Base-by-base conservation (phyloP, 92 coral and sea anemone species). In the Porites lobata region DNA sequence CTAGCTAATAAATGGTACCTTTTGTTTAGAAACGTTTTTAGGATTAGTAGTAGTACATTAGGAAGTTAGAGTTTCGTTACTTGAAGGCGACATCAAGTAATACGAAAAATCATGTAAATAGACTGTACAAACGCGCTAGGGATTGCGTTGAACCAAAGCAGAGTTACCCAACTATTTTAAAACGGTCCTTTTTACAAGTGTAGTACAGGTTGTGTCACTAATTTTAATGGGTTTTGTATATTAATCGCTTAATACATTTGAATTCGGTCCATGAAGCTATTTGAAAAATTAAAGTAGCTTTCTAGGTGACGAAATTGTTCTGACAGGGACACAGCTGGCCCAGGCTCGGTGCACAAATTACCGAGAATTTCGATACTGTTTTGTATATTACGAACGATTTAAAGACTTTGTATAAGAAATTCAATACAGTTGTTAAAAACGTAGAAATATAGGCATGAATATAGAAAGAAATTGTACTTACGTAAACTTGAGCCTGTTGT, bases 221-320 rank as follows among this genome's bases (percentile, higher is more conserved):
- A 59, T 81, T 69, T 81, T 80, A 50, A 68, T 26, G 29, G 76
- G 86, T 82, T 82, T 82, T 82, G 78, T 70, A 82, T 70, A 38
- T 38, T 38, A 38, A 38, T 38, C 47, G 53, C 12, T 56, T 3
- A 32, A 58, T 70, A 62, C 69, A 14, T 26, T 26, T 68, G 75
- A 52, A 54, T 51, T 67, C 54, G 52, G 22, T 38, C 47, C 47
- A 38, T 38, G 64, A 80, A 50, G 7, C 43, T 8, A 24, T 21
- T 18, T 82, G 56, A 8, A 20, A 9, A 50, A 10, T 15, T 52
- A 76, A 76, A 69, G 85, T 68, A 65, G 76, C 54, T 67, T 80
- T 80, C 1, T 24, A 54, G 14, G 17, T 53, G 43, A 52, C 18
- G 4, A 9, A 14, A 17, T 72, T 3, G 7, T 8, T 7, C 3